phyloP scores from a whole-genome alignment of 2,888 invertebrate genomes.

The Acronicta alni region DNA sequence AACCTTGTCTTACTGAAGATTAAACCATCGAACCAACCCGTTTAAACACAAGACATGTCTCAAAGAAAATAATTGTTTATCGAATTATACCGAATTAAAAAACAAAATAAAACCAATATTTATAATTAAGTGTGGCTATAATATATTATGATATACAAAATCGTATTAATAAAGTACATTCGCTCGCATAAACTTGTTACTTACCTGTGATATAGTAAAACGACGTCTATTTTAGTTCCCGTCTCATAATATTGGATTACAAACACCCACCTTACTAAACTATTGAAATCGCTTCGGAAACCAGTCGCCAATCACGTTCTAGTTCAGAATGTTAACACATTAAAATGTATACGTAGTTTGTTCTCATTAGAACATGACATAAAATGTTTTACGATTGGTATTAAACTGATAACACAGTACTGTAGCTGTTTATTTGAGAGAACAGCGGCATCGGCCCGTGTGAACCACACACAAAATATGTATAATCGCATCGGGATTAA shows the following conservation, averaged over 20 bases:
- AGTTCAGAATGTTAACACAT: conserved; percentile 34
- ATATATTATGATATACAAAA: conserved; percentile 3
- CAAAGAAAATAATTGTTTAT: too few species aligned
- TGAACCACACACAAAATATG: conserved; percentile 34
- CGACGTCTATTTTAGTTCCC: conserved; percentile 39
- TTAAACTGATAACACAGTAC: conserved; percentile 27
- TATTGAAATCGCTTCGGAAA: conserved; percentile 40
- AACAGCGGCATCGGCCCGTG: conserved; percentile 23
- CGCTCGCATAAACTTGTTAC: conserved; percentile 26
- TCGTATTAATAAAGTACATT: conserved; percentile 3
- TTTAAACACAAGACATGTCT: too few species aligned
- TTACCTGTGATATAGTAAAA: conserved; percentile 27
- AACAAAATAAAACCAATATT: too few species aligned
- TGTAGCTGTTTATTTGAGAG: conserved; percentile 19
- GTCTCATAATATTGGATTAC: conserved; percentile 50
- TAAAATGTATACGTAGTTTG: conserved; percentile 36
- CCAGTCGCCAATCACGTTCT: conserved; percentile 41
- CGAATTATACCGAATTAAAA: too few species aligned
- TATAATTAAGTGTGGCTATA: too few species aligned
- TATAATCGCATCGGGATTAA: conserved; percentile 30
- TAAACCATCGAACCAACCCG: too few species aligned
- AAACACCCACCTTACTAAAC: conserved; percentile 33
- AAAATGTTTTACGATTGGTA: conserved; percentile 52
- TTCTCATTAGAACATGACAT: conserved; percentile 55
- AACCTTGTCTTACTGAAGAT: too few species aligned